Evolutionary conservation across 1,140 invertebrate genomes (phyloP), one percentile per base, ranked within the genome.

Genomic region (Diabrotica undecimpunctata): DNA sequence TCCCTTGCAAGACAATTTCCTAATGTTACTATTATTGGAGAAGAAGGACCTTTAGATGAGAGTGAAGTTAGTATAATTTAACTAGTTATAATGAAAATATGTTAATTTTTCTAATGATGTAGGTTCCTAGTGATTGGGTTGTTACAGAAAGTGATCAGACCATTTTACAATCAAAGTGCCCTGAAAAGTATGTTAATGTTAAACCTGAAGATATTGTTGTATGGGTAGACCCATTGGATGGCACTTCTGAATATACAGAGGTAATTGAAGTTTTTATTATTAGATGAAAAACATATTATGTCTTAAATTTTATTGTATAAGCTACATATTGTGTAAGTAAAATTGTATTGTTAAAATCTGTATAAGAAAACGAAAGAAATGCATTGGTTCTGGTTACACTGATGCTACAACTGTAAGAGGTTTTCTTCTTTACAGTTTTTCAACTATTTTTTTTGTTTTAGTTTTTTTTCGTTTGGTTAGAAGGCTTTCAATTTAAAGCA

Each of bases 141-240:
- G 84, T 90, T 14, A 85, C 83, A 8, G 87, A 91, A 35, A 79
- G 81, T 62, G 90, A 93, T 76, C 81, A 85, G 66, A 85, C 88
- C 52, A 86, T 96, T 8, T 78, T 96, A 25, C 63, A 71, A 25
- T 80, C 84, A 64, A 74, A 87, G 11, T 89, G 94, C 75, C 94
- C 95, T 9, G 74, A 82, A 5, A 79, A 88, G 61, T 84, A 91
- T 51, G 75, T 83, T 65, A 79, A 88, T 71, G 80, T 94, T 2
- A 81, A 82, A 54, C 83, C 86, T n/a, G 84, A 88, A 66, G 89
- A 91, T 72, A 80, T 91, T 70, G 94, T 96, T 36, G 87, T 99
- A 54, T 99, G 97, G 97, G 95, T 99, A 6, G 98, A 99, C 84
- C 98, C 97, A 7, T 81, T 99, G 4, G 98, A 99, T 87, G 98